phyloP scores from a whole-genome alignment of 1,140 invertebrate genomes.

The Orius insidiosus region DNA sequence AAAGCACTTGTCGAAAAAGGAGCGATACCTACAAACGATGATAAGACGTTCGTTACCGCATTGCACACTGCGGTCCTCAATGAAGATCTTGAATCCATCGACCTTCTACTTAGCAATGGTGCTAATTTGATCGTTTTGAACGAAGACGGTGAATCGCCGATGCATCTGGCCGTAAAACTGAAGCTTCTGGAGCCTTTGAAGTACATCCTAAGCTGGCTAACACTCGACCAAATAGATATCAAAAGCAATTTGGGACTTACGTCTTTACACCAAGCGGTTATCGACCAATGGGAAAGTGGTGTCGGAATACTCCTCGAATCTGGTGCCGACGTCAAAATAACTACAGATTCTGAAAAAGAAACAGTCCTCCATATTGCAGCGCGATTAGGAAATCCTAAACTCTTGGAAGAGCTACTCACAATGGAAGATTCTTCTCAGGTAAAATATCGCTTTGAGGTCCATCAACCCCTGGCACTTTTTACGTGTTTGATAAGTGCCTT shows the following conservation, averaged over 20 bases:
- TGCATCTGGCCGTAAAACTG: conserved; percentile 36
- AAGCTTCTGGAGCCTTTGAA: conserved; percentile 3
- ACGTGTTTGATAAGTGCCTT: background rate
- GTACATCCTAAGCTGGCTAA: background rate
- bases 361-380: conserved; percentile 38
- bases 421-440: conserved; percentile 31
- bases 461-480: too few species aligned
- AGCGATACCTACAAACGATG: background rate
- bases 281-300: conserved; percentile 34
- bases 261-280: conserved; percentile 60
- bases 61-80: conserved; percentile 15
- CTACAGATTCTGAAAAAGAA: conserved; percentile 35
- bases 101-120: conserved; percentile 25
- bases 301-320: conserved; percentile 44
- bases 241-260: conserved; percentile 50
- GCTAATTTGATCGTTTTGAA: conserved; percentile 29
- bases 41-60: conserved; percentile 4
- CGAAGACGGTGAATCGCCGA: conserved; percentile 33
- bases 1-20: conserved; percentile 5
- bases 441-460: background rate
- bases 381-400: conserved; percentile 36
- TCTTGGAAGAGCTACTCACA: conserved; percentile 38
- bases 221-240: conserved; percentile 24
- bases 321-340: conserved; percentile 44
- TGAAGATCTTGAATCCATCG: conserved; percentile 23